Base-by-base conservation (phyloP, 2,113 vertebrate species). In the Empidonax alnorum region DNA sequence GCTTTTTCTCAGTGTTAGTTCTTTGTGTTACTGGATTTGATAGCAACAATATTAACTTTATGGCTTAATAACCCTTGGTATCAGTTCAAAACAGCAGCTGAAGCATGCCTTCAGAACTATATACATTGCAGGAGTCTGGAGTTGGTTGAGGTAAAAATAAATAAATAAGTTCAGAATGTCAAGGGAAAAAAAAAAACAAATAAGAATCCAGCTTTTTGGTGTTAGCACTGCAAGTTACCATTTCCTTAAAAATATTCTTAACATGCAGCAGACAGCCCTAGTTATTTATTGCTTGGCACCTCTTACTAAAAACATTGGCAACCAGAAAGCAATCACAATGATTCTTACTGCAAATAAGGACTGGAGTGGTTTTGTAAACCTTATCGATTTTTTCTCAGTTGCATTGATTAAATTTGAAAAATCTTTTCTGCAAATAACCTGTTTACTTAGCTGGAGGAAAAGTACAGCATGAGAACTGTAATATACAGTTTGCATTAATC, bases 341-440 rank as follows among this genome's bases (percentile, higher is more conserved):
- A 67, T n/a, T 90, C 49, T 59, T 33, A 87, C 10, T 85, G 41
- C 83, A 87, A 86, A 75, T 67, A 77, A 84, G 37, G 50, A 72
- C 24, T 41, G 5, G 56, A 94, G 68, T 65, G 23, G 28, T 89
- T 95, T 56, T 89, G 83, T 74, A 92, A 94, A 92, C 63, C 3
- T 69, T 49, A 93, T 82, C 0, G 44, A 91, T 93, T 85, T 94
- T 89, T 89, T 61, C 41, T 59, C 68, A 49, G 79, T 75, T 84
- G 24, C 47, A 87, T 66, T 77, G 78, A 95, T 95, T 92, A 93
- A 75, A 61, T 86, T 95, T 94, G 58, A 90, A 91, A 91, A 91
- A 62, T 90, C 53, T 74, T 88, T 91, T 77, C 37, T 79, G 24
- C 31, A 50, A 75, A 86, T 89, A 68, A 72, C n/a, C 55, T 46